Percentiles rank a stretch among this genome's conserved stretches.
Evolutionary conservation across 2,797 vertebrate species (phyloP).

Genomic region (Botia almorhae): DNA sequence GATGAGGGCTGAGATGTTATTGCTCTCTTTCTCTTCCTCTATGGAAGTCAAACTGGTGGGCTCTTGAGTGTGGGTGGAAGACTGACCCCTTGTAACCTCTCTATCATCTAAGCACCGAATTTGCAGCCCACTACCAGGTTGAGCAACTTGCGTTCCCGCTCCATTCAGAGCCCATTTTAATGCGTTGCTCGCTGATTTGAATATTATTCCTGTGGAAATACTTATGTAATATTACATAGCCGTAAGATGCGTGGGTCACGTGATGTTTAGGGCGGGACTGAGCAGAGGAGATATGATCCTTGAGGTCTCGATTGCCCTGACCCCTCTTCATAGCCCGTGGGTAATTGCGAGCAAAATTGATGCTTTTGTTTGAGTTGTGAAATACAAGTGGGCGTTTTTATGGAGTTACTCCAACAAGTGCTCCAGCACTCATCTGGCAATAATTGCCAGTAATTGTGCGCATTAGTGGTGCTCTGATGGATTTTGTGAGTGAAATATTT

Average conservation of each 20-base stretch:
- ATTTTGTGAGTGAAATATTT: slow-evolving; percentile 53
- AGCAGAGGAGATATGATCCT: slow-evolving; percentile 32
- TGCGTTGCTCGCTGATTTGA: slow-evolving; percentile 49
- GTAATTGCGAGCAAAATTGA: slow-evolving; percentile 55
- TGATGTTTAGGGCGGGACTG: slow-evolving; percentile 23
- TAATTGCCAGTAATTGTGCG: slow-evolving; percentile 80
- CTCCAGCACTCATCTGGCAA: slow-evolving; percentile 67
- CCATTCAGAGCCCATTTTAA: slow-evolving; percentile 49
- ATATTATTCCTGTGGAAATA: slow-evolving; percentile 53
- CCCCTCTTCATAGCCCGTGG: slow-evolving; percentile 47
- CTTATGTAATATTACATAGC: slow-evolving; percentile 54
- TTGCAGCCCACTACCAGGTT: slow-evolving; percentile 53
- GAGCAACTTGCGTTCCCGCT: slow-evolving; percentile 44
- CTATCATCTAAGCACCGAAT: slow-evolving; percentile 59
- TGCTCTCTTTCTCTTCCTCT: slow-evolving; percentile 63
- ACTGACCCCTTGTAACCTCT: slow-evolving; percentile 67
- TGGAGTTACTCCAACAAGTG: slow-evolving; percentile 65
- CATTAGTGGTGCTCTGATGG: slow-evolving; percentile 63
- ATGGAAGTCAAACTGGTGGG: slow-evolving; percentile 65
- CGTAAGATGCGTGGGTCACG: slow-evolving; percentile 26
- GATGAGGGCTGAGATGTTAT: slow-evolving; percentile 46
- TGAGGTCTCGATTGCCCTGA: slow-evolving; percentile 44
- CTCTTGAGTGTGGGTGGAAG: slow-evolving; percentile 74
- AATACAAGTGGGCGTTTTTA: slow-evolving; percentile 71
- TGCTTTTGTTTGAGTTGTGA: slow-evolving; percentile 56